These are phyloP conservation scores for Hyperoodon ampullatus DNA, from an alignment of 2,113 vertebrate genomes.

Conservation along the genomic window DNA sequence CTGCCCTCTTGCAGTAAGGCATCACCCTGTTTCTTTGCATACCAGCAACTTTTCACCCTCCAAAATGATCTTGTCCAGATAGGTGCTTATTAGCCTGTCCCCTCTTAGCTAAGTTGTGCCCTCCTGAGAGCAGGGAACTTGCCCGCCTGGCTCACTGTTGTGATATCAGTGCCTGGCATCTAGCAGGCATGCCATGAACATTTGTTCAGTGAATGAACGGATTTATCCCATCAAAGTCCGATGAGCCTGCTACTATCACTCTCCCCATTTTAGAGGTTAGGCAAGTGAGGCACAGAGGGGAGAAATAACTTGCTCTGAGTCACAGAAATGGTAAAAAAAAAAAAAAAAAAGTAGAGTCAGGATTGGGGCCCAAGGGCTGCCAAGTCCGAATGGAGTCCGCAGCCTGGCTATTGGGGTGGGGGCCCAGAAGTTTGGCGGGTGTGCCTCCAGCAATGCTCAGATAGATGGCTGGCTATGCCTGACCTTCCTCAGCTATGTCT, in stretches of 20 bases:
- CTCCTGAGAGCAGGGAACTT: not conserved
- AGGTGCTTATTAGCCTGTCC: not conserved
- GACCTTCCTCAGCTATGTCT: not conserved
- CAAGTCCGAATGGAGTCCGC: not conserved
- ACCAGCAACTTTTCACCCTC: not conserved
- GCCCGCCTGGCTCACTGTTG: rapidly evolving
- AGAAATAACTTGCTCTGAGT: not conserved
- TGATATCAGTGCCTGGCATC: not conserved
- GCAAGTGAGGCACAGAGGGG: slow-evolving; percentile 8
- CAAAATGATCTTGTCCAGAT: not conserved
- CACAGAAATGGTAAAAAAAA: not conserved
- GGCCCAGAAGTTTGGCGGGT: not conserved
- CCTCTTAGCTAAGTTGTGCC: not conserved
- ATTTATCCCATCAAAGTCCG: not conserved
- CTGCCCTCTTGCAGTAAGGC: not conserved
- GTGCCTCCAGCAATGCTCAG: not conserved
- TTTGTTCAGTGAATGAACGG: not conserved
- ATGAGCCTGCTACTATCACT: not conserved
- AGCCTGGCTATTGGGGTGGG: not conserved
- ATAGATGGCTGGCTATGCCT: not conserved
- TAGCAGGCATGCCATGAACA: not conserved
- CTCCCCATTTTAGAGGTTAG: not conserved
- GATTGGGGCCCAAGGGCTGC: not conserved
- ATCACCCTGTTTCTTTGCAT: not conserved
- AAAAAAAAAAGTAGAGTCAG: not conserved